Evolutionary conservation across 2,797 vertebrate genomes (phyloP).

Genomic region (Orestias chungarensis): DNA sequence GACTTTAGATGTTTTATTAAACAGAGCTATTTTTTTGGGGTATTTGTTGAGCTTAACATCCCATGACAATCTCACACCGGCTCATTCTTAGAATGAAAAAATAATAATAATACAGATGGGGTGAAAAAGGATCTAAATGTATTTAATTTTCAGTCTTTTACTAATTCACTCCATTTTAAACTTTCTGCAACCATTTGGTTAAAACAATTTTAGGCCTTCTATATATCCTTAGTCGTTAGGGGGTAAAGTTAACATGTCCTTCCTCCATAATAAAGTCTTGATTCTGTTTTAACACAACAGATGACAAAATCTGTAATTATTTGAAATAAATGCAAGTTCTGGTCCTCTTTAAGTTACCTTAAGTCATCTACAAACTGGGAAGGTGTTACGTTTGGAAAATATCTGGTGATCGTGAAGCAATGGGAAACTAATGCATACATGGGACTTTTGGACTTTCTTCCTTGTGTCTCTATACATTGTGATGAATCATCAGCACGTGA

Average conservation of each 20-base stretch:
- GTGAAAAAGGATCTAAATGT: no score
- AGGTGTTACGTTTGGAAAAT: no score
- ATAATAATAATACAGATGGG: no score
- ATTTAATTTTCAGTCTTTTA: no score
- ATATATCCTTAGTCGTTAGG: not conserved
- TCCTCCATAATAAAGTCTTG: not conserved
- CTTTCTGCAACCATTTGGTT: not conserved
- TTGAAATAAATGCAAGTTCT: not conserved
- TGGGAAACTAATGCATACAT: constrained; percentile 77
- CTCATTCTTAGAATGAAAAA: no score
- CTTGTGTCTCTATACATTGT: constrained; percentile 60
- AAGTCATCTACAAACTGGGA: no score
- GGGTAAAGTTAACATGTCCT: not conserved
- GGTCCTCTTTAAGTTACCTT: no score
- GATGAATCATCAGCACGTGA: constrained; percentile 67
- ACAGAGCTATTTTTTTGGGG: no score
- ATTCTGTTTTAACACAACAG: not conserved
- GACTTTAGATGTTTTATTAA: no score
- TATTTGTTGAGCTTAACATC: no score
- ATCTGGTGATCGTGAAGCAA: constrained; percentile 79
- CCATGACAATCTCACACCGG: no score
- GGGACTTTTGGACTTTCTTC: constrained; percentile 65
- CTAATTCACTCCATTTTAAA: not conserved
- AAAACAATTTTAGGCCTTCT: not conserved
- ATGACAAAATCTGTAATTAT: not conserved